Evolutionary conservation across 2,113 vertebrate genomes (phyloP).

Genomic region (Edolisoma coerulescens): DNA sequence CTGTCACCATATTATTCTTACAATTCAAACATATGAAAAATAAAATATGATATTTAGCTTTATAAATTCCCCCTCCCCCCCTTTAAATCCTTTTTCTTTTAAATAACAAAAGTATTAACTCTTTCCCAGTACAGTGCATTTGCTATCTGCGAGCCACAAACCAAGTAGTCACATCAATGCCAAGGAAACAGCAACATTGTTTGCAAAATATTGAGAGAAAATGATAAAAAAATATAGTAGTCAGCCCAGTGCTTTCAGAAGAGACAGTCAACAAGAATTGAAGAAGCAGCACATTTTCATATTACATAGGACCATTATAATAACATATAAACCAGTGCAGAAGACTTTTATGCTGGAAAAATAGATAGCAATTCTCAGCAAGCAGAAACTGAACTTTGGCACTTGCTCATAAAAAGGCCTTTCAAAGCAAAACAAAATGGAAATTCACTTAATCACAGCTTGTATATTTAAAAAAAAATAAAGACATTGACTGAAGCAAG

Average conservation of each 20-base stretch:
- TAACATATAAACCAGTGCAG: slow-evolving; percentile 41
- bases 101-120: slow-evolving; percentile 52
- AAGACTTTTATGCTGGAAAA: slow-evolving; percentile 41
- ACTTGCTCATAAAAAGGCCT: slow-evolving; percentile 68
- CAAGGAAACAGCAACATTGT: slow-evolving; percentile 23
- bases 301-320: slow-evolving; percentile 29
- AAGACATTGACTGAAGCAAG: slow-evolving; percentile 9
- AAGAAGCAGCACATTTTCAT: slow-evolving; percentile 51
- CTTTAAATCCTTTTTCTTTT: slow-evolving; percentile 31
- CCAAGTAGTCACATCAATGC: slow-evolving; percentile 18
- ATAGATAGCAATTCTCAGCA: slow-evolving; percentile 26
- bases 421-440: slow-evolving; percentile 37
- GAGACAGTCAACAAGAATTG: slow-evolving; percentile 33
- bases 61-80: slow-evolving; percentile 64
- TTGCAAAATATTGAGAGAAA: slow-evolving; percentile 53
- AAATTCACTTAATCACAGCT: slow-evolving; percentile 29
- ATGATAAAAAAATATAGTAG: slow-evolving; percentile 26
- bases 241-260: slow-evolving; percentile 36
- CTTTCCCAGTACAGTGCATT: slow-evolving; percentile 15
- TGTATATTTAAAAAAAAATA: not conserved
- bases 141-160: slow-evolving; percentile 36
- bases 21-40: slow-evolving; percentile 78
- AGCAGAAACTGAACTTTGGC: slow-evolving; percentile 75
- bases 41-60: slow-evolving; percentile 78
- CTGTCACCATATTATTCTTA: slow-evolving; percentile 61